phyloP scores from a whole-genome alignment of 2,888 invertebrate species.

The Andricus quercusramuli region DNA sequence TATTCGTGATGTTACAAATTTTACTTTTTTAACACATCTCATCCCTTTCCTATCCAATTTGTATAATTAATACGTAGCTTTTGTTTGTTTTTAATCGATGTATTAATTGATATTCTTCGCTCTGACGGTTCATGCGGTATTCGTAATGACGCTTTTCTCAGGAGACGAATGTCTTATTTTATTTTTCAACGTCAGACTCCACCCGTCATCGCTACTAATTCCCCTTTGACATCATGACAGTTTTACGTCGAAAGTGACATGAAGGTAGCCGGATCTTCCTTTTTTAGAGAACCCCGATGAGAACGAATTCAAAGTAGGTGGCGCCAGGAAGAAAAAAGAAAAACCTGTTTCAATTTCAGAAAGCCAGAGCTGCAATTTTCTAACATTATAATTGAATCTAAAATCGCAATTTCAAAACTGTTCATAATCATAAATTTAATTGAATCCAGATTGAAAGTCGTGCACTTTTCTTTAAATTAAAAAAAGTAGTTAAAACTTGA shows the following conservation, averaged over 20 bases:
- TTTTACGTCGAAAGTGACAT: conserved; percentile 37
- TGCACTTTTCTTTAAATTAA: too few relatives aligned
- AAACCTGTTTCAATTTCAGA: conserved; percentile 48
- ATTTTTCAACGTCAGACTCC: background rate
- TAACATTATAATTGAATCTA: conserved; percentile 21
- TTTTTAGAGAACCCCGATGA: conserved; percentile 33
- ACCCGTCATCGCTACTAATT: conserved; percentile 30
- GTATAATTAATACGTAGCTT: background rate
- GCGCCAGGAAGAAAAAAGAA: conserved; percentile 22
- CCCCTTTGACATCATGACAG: conserved; percentile 38
- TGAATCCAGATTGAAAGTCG: too few relatives aligned
- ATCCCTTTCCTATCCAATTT: background rate
- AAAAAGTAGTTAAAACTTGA: background rate
- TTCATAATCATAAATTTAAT: too few relatives aligned
- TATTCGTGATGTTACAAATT: background rate
- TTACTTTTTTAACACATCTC: background rate
- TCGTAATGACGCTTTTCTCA: background rate
- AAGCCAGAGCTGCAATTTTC: conserved; percentile 31
- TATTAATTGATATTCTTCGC: too few relatives aligned
- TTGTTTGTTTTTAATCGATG: too few relatives aligned
- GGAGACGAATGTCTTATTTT: conserved; percentile 18
- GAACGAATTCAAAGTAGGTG: conserved; percentile 23
- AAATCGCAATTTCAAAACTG: background rate
- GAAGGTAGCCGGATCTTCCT: conserved; percentile 26
- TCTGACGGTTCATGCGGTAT: background rate